phyloP scores from a whole-genome alignment of 2,113 vertebrate species.

The Emydocephalus ijimae region DNA sequence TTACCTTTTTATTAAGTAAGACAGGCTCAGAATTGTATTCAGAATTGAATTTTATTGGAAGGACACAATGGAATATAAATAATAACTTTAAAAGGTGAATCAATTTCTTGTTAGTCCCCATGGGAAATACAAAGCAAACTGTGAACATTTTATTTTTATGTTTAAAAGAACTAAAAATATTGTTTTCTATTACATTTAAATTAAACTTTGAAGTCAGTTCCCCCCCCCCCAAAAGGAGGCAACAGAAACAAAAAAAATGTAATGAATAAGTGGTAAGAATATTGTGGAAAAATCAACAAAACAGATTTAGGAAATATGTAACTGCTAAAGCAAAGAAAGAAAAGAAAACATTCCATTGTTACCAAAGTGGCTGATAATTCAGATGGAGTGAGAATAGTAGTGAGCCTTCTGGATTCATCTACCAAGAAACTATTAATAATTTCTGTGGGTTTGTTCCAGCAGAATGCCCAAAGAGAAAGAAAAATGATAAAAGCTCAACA shows the following conservation, averaged over 20 bases:
- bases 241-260: neutral
- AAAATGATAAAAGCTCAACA: slow-evolving; percentile 4
- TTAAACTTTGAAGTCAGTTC: neutral
- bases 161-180: neutral
- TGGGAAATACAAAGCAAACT: neutral
- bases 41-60: neutral
- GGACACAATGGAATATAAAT: neutral
- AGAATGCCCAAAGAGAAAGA: slow-evolving; percentile 10
- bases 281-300: slow-evolving; percentile 20
- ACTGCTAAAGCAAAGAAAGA: slow-evolving; percentile 3
- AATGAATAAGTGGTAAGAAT: slow-evolving; percentile 4
- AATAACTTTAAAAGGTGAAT: neutral
- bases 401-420: slow-evolving; percentile 18
- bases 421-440: slow-evolving; percentile 32
- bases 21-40: neutral
- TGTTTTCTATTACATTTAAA: neutral
- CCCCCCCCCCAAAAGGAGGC: neutral
- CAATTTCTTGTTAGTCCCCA: neutral
- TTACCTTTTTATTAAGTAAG: neutral
- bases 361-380: slow-evolving; percentile 30
- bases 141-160: neutral
- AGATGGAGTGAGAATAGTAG: slow-evolving; percentile 16
- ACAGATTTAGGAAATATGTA: slow-evolving; percentile 32
- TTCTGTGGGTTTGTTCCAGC: neutral
- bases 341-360: slow-evolving; percentile 13